These are phyloP conservation scores for Horisme vitalbata DNA, from an alignment of 2,888 invertebrate species.

Conservation along the genomic window DNA sequence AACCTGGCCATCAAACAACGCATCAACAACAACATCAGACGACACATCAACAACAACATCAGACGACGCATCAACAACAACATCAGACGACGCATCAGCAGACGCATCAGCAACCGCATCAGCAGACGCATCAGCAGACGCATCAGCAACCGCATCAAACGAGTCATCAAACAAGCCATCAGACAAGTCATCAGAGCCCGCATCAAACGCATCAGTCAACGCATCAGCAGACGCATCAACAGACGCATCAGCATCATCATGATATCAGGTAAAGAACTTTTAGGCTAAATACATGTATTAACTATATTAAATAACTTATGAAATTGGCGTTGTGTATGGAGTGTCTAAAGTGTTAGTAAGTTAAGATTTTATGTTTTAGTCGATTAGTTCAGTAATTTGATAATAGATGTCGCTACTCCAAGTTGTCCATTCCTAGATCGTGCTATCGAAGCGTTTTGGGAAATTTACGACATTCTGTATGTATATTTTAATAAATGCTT, in stretches of 20 bases:
- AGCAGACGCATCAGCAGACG: slow-evolving; percentile 30
- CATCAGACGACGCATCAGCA: slow-evolving; percentile 10
- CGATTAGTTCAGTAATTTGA: no score
- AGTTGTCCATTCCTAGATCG: no score
- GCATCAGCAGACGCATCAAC: slow-evolving; percentile 31
- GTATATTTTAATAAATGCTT: no score
- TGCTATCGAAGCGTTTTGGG: no score
- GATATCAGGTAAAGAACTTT: slow-evolving; percentile 40
- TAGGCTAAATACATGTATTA: neutral
- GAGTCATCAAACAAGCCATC: slow-evolving; percentile 42
- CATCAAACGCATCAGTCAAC: slow-evolving; percentile 26
- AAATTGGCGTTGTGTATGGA: no score
- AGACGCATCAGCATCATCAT: slow-evolving; percentile 31
- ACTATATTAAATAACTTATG: no score
- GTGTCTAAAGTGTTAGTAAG: no score
- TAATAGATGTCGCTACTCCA: no score
- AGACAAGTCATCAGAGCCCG: neutral
- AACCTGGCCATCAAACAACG: neutral
- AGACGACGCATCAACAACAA: slow-evolving; percentile 27
- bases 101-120: slow-evolving; percentile 1
- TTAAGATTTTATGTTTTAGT: no score
- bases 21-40: slow-evolving; percentile 6
- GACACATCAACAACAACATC: slow-evolving; percentile 6
- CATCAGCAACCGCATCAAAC: slow-evolving; percentile 43
- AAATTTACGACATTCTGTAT: no score